Conservation (phyloP, 1,140 invertebrate species). For the Heliconius hermathena region DNA sequence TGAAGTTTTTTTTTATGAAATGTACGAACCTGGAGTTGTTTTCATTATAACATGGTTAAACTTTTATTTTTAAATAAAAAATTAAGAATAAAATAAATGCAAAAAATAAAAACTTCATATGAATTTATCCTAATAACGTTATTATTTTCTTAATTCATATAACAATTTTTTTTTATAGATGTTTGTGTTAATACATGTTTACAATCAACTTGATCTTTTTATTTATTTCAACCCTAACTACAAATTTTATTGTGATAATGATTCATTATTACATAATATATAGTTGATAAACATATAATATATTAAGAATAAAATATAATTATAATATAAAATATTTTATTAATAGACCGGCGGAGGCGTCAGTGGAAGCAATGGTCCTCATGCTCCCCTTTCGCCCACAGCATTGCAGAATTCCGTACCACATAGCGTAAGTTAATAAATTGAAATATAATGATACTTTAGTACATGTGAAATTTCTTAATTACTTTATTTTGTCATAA, state of each 20-base stretch:
- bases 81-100: neutral
- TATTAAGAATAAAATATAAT: neutral
- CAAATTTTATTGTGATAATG: neutral
- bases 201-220: no score
- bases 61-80: neutral
- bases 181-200: neutral
- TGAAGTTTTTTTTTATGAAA: neutral
- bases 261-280: neutral
- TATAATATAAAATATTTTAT: no score
- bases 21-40: neutral
- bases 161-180: no score
- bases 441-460: neutral
- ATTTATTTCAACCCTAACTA: no score
- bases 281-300: no score
- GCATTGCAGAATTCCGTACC: slow-evolving; percentile 71
- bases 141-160: neutral
- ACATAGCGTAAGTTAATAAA: slow-evolving; percentile 64
- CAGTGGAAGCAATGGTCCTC: slow-evolving; percentile 74
- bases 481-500: no score
- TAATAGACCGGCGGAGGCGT: slow-evolving; percentile 66
- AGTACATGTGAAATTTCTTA: no score
- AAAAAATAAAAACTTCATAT: neutral
- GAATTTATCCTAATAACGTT: neutral
- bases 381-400: slow-evolving; percentile 75
- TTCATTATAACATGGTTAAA: neutral